A percentile compares a stretch with the other conserved stretches of the same genome.
These are phyloP conservation scores for Scomber scombrus DNA, from an alignment of 2,113 vertebrate species.

Conservation along the genomic window DNA sequence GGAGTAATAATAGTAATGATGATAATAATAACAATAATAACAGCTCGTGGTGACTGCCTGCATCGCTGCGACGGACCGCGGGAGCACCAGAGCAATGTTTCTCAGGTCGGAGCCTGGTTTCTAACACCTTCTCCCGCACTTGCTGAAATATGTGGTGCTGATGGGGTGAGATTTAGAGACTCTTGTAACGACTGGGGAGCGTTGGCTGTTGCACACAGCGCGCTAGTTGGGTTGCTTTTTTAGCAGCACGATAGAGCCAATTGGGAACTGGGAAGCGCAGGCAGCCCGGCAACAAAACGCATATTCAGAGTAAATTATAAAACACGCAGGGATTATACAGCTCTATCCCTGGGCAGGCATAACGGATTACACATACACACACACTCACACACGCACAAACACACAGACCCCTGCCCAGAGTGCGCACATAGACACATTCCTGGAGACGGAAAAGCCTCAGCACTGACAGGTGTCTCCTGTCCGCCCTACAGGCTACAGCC, in stretches of 20 bases:
- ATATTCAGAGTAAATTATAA: conserved; percentile 57
- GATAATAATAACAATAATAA: conserved; percentile 1
- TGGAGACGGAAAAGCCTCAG: conserved; percentile 64
- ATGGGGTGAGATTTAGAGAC: conserved; percentile 38
- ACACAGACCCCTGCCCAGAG: conserved; percentile 18
- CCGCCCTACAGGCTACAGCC: conserved; percentile 48
- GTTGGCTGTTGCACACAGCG: conserved; percentile 33
- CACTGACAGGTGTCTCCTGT: conserved; percentile 76
- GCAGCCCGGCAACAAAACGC: conserved; percentile 36
- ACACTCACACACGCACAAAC: not conserved
- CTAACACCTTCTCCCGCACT: conserved; percentile 20
- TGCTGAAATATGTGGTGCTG: conserved; percentile 17
- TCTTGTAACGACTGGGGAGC: conserved; percentile 17
- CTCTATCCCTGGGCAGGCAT: conserved; percentile 49
- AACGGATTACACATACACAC: conserved; percentile 50
- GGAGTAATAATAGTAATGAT: conserved; percentile 7
- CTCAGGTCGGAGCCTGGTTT: not conserved
- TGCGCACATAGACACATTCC: conserved; percentile 68
- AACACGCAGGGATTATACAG: conserved; percentile 61
- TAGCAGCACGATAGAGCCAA: conserved; percentile 3
- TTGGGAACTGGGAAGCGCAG: not conserved
- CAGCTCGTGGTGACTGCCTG: conserved; percentile 33
- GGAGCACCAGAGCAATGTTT: conserved; percentile 1
- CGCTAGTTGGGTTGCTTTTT: conserved; percentile 39
- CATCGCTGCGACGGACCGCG: conserved; percentile 56